phyloP scores from a whole-genome alignment of 2,888 invertebrate species.

The Nomada fucata region DNA sequence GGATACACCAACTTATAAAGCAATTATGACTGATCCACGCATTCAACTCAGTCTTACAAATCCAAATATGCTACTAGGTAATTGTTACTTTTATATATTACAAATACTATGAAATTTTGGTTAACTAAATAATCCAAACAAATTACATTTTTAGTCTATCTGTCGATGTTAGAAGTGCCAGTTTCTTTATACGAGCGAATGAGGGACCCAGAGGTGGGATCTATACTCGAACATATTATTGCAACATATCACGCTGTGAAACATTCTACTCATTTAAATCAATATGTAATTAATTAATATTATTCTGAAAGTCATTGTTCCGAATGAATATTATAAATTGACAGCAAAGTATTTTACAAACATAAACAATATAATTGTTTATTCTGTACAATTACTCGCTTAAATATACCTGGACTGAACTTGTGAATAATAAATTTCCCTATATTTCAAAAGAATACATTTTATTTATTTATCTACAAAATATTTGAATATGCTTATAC shows the following conservation, averaged over 20 bases:
- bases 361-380: neutral
- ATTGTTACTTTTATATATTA: constrained; percentile 49
- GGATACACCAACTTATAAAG: constrained; percentile 87
- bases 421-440: neutral
- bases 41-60: constrained; percentile 88
- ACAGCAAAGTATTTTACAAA: constrained; percentile 19
- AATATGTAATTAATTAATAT: constrained; percentile 60
- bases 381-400: neutral
- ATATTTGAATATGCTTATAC: neutral
- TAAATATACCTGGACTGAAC: neutral
- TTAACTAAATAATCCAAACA: constrained; percentile 18
- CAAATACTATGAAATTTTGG: constrained; percentile 7
- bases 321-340: constrained; percentile 52
- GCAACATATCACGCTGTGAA: constrained; percentile 88
- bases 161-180: constrained; percentile 88
- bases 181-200: constrained; percentile 87
- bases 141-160: constrained; percentile 85
- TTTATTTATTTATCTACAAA: neutral
- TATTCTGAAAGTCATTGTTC: constrained; percentile 4
- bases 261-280: constrained; percentile 86
- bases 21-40: constrained; percentile 87
- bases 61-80: constrained; percentile 88
- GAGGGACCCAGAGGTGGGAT: constrained; percentile 88
- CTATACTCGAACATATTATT: constrained; percentile 88
- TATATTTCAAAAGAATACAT: neutral